Conservation (phyloP, 2,888 invertebrate species). For the Dinocampus coccinellae region DNA sequence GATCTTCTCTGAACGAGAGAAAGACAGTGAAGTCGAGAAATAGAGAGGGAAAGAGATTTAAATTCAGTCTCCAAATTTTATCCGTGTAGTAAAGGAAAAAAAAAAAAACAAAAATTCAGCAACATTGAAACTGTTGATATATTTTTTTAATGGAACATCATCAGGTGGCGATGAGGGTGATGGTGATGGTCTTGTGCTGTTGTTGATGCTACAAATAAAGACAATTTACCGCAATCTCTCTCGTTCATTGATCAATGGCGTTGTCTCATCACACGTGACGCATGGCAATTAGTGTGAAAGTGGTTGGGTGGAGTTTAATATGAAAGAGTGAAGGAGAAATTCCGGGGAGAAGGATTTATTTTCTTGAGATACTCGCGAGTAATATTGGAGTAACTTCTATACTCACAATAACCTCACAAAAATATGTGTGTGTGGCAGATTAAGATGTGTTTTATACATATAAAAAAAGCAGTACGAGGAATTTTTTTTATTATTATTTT, state of each 20-base stretch:
- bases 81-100: slow-evolving; percentile 6
- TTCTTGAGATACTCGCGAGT: slow-evolving; percentile 1
- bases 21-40: no score
- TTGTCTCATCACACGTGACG: slow-evolving; percentile 1
- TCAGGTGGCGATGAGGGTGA: background rate
- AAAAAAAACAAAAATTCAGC: background rate
- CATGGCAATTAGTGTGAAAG: background rate
- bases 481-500: no score
- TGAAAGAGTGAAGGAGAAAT: background rate
- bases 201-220: background rate
- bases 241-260: slow-evolving; percentile 1
- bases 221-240: background rate
- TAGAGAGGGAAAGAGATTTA: no score
- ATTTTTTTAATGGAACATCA: background rate
- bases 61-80: slow-evolving; percentile 2
- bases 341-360: background rate
- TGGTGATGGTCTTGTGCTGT: no score
- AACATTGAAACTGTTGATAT: background rate
- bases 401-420: background rate
- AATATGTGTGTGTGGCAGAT: background rate
- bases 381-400: background rate
- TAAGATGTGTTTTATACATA: background rate
- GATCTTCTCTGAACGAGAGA: slow-evolving; percentile 31
- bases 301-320: slow-evolving; percentile 1
- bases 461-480: background rate